phyloP scores from a whole-genome alignment of 2,888 invertebrate genomes.

The Aspidiotus rigidus region DNA sequence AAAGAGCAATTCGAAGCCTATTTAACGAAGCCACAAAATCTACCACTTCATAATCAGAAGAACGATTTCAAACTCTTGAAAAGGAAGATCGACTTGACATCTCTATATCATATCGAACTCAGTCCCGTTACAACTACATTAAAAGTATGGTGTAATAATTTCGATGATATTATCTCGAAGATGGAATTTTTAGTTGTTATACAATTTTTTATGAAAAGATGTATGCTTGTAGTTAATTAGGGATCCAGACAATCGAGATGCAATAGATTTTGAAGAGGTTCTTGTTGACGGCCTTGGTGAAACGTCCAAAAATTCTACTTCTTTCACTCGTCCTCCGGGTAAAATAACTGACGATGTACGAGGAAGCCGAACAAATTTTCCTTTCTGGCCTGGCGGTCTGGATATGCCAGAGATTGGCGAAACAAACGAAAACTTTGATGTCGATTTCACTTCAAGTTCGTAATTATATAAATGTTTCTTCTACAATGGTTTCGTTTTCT shows the following conservation, averaged over 20 bases:
- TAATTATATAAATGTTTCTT: background rate
- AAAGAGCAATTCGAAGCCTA: constrained; percentile 57
- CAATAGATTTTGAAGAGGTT: constrained; percentile 59
- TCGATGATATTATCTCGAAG: no score
- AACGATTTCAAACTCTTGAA: constrained; percentile 59
- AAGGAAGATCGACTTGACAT: constrained; percentile 48
- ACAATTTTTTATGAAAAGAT: no score
- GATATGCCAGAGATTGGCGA: constrained; percentile 19
- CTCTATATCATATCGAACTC: constrained; percentile 48
- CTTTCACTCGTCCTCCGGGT: constrained; percentile 68
- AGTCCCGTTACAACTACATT: constrained; percentile 48
- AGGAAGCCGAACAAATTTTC: constrained; percentile 27
- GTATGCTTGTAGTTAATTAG: constrained; percentile 42
- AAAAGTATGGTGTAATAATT: constrained; percentile 44
- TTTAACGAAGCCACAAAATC: constrained; percentile 46
- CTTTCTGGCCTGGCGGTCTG: constrained; percentile 35
- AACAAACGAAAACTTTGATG: constrained; percentile 35
- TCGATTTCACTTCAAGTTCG: constrained; percentile 43
- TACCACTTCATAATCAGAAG: constrained; percentile 64
- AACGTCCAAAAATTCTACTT: constrained; percentile 64
- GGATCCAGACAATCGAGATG: constrained; percentile 65
- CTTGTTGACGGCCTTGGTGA: constrained; percentile 44
- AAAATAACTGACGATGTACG: constrained; percentile 53
- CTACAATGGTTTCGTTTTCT: background rate
- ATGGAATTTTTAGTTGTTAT: no score